Conservation (phyloP, 2,113 vertebrate species). For the Athene cunicularia region DNA sequence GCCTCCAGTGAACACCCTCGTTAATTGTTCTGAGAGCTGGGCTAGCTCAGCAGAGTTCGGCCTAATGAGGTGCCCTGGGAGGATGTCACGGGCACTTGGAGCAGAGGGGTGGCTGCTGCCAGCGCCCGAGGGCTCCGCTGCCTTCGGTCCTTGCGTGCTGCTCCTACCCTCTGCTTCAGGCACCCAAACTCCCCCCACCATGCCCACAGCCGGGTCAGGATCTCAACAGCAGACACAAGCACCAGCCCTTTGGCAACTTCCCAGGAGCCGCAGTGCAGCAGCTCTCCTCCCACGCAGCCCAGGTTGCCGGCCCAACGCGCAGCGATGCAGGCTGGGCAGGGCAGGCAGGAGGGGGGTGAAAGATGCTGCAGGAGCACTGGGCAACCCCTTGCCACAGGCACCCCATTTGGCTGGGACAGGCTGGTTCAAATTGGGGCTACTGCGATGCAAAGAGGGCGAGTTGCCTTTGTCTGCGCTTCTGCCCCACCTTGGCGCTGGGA, state of each 20-base stretch:
- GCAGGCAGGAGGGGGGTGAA: background rate
- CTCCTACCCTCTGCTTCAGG: background rate
- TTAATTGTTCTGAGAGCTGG: background rate
- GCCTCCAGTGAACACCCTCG: background rate
- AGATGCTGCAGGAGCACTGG: background rate
- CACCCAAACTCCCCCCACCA: rapidly evolving
- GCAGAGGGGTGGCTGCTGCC: background rate
- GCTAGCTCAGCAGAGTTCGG: background rate
- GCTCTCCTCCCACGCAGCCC: constrained; percentile 27
- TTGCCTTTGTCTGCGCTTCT: background rate
- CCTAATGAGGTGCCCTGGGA: background rate
- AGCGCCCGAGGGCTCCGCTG: rapidly evolving
- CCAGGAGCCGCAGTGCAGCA: constrained; percentile 52
- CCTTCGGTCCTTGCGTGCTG: background rate
- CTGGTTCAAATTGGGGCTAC: background rate
- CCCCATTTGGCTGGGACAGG: background rate
- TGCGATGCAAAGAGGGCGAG: rapidly evolving
- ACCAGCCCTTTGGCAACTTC: background rate
- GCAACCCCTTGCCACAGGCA: background rate
- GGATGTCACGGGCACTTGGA: background rate
- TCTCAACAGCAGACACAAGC: background rate
- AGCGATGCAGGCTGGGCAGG: background rate
- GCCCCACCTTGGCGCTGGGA: background rate
- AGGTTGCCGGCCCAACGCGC: background rate
- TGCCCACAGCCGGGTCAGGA: background rate